Evolutionary conservation across 64 coral and sea anemone species (phyloP).

Genomic region (Porites lutea): DNA sequence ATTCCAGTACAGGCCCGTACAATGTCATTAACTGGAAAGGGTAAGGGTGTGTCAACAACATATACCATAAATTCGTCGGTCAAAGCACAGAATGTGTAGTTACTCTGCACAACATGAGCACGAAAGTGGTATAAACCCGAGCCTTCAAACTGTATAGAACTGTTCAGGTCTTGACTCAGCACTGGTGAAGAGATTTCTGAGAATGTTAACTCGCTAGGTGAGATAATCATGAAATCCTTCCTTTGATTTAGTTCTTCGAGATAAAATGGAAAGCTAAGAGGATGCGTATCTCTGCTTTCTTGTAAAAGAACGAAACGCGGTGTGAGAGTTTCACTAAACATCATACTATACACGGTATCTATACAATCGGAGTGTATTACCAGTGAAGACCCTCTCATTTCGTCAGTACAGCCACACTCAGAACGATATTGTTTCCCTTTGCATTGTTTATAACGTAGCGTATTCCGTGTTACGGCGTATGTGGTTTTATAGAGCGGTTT

Average conservation of each 20-base stretch:
- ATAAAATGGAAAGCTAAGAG: conserved; percentile 78
- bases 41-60: conserved; percentile 81
- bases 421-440: conserved; percentile 60
- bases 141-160: conserved; percentile 87
- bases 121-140: conserved; percentile 95
- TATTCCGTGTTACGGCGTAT: conserved; percentile 74
- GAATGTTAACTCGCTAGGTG: conserved; percentile 44
- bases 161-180: conserved; percentile 71
- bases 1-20: conserved; percentile 91
- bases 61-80: conserved; percentile 95
- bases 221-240: conserved; percentile 65
- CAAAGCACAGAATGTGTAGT: conserved; percentile 87
- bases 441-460: conserved; percentile 95
- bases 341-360: conserved; percentile 81
- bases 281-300: conserved; percentile 46
- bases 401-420: conserved; percentile 80
- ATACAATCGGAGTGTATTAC: conserved; percentile 92
- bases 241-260: conserved; percentile 89
- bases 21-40: conserved; percentile 88
- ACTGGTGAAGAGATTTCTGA: conserved; percentile 34
- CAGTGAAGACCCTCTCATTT: conserved; percentile 77
- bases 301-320: conserved; percentile 81
- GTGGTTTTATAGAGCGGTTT: conserved; percentile 87
- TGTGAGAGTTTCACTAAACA: conserved; percentile 83
- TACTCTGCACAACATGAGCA: conserved; percentile 78